Base-by-base conservation (phyloP, 2,888 invertebrate genomes). In the Dyspetes luteomarginatus region DNA sequence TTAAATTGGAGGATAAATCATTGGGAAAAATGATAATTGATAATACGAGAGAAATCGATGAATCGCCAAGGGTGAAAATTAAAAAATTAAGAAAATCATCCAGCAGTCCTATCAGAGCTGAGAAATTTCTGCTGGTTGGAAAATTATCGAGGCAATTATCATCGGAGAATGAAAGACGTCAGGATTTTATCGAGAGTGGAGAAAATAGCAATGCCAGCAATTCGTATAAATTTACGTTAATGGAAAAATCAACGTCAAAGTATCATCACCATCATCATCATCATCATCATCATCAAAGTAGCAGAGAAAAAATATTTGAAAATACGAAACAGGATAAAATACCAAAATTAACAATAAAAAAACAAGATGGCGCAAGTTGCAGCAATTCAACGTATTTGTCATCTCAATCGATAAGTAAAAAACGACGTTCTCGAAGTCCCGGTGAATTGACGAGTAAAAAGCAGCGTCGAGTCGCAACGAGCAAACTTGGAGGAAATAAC, bases 31-130 rank as follows among this genome's bases (percentile, higher is more conserved):
- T 89, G 26, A 85, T 88, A 0, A 78, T 87, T 4, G 84, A 88
- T 19, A 86, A 78, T 30, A 68, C 85, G 0, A 75, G 52, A 15
- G 64, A 56, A 26, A 78, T 9, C 24, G 72, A 81, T 0, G 79
- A 90, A 58, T 60, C 60, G 48, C 88, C 91, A 22, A 91, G 88
- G 67, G 83, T 89, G 74, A 90, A 87, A 26, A 89, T 89, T 22
- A 89, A 87, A 17, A 91, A 89, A 30, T 78, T 87, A 1, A 87
- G 78, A 60, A 77, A 76, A 36, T 78, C 83, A 3, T 60, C 68
- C 17, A 56, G 60, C 22, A 65, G 71, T 45, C 52, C 69, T 0
- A 30, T 62, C 0, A 26, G 64, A 12, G 56, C 58, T 15, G 85
- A 80, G 3, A 76, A 81, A 55, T 26, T 60, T 12, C 26, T 67